A percentile compares a stretch with the other conserved stretches of the same genome.
These are phyloP conservation scores for Telmatherina bonti DNA, from an alignment of 2,797 vertebrate species.

Conservation along the genomic window DNA sequence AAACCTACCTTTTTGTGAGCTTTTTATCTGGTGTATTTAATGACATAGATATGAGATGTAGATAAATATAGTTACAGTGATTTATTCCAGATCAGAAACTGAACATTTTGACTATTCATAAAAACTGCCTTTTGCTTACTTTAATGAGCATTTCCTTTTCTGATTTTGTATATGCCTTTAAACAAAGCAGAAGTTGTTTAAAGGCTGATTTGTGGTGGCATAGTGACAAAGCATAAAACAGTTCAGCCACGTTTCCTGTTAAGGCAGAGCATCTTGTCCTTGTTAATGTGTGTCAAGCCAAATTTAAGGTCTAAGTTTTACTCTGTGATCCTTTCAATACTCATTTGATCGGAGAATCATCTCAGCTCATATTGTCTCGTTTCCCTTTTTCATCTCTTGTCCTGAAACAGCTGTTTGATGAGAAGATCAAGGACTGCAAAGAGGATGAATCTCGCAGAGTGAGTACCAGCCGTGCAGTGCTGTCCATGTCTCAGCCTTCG, in stretches of 20 bases:
- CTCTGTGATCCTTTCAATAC: constrained; percentile 18
- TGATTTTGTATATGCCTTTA: neutral
- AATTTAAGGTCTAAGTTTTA: constrained; percentile 3
- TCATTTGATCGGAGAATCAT: constrained; percentile 9
- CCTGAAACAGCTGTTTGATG: constrained; percentile 93
- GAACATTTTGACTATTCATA: neutral
- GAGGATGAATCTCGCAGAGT: constrained; percentile 98
- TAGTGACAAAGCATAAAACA: constrained; percentile 16
- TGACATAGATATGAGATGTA: neutral
- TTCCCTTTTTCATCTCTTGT: constrained; percentile 33
- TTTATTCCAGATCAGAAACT: neutral
- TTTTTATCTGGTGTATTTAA: neutral
- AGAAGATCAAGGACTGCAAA: constrained; percentile 98
- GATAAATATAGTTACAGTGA: neutral
- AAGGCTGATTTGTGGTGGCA: constrained; percentile 11
- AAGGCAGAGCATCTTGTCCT: neutral
- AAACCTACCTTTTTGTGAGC: neutral
- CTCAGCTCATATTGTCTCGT: constrained; percentile 16
- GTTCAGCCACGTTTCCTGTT: neutral
- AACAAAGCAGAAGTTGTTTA: constrained; percentile 31
- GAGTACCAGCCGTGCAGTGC: constrained; percentile 75
- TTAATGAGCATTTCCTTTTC: neutral
- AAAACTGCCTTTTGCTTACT: neutral
- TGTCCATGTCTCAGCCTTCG: constrained; percentile 2
- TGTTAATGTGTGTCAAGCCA: constrained; percentile 6